phyloP scores from a whole-genome alignment of 1,140 invertebrate species.

The Drosophila varians region DNA sequence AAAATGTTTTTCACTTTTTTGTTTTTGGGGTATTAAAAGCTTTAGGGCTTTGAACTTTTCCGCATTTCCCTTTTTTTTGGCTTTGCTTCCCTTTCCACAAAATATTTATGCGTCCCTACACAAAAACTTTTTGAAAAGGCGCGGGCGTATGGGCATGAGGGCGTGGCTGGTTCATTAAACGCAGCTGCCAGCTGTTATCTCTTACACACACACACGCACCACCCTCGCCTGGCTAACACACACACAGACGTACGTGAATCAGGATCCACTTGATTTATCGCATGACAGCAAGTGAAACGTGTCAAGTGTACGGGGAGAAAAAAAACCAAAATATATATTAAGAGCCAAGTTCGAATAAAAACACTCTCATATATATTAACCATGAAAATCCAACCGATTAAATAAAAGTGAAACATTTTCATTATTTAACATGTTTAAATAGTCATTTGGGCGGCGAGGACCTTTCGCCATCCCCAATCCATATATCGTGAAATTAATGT shows the following conservation, averaged over 20 bases:
- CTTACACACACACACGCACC: slow-evolving; percentile 13
- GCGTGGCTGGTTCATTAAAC: slow-evolving; percentile 77
- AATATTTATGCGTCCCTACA: slow-evolving; percentile 49
- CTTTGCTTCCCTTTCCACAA: slow-evolving; percentile 3
- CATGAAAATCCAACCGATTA: slow-evolving; percentile 22
- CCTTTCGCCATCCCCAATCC: neutral
- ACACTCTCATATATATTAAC: slow-evolving; percentile 42
- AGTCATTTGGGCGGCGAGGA: slow-evolving; percentile 20
- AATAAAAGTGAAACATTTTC: slow-evolving; percentile 19
- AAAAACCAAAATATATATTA: slow-evolving; percentile 70
- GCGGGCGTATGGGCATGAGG: too few species aligned
- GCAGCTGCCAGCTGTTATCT: slow-evolving; percentile 75
- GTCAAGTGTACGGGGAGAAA: slow-evolving; percentile 58
- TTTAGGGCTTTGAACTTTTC: neutral
- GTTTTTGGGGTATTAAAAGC: neutral
- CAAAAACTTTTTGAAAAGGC: slow-evolving; percentile 61
- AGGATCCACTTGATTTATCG: slow-evolving; percentile 61
- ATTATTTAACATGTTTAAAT: slow-evolving; percentile 45
- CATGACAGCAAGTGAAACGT: slow-evolving; percentile 68
- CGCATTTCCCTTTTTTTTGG: slow-evolving; percentile 6
- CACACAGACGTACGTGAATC: neutral
- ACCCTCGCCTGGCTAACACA: neutral
- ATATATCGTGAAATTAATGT: slow-evolving; percentile 50
- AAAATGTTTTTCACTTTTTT: slow-evolving; percentile 1
- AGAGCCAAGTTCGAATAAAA: slow-evolving; percentile 51